Conservation (phyloP, 2,113 vertebrate genomes). For the Mormyrus iriodes region DNA sequence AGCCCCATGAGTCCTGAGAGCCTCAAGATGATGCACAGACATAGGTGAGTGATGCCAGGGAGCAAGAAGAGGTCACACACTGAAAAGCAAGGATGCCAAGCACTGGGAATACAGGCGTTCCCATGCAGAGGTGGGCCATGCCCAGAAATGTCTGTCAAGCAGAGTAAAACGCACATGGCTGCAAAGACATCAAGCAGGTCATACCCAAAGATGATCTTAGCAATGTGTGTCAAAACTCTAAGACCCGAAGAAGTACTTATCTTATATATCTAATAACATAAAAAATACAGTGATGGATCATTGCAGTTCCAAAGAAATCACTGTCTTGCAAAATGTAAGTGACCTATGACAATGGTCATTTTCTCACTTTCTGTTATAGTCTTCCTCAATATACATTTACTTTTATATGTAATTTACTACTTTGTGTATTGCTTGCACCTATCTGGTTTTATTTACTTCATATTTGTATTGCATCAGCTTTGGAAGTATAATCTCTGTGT, state of each 20-base stretch:
- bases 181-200: background rate
- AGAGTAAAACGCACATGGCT: background rate
- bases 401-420: background rate
- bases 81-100: background rate
- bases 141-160: background rate
- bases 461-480: background rate
- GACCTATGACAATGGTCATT: background rate
- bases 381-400: background rate
- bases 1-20: conserved; percentile 85
- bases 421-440: background rate
- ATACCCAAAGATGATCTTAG: background rate
- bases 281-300: background rate
- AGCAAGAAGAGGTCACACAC: conserved; percentile 14
- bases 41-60: conserved; percentile 66
- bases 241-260: background rate
- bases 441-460: background rate
- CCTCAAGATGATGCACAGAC: conserved; percentile 82
- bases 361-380: background rate
- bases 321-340: background rate
- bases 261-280: too few species aligned
- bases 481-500: background rate
- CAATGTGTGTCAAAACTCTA: background rate
- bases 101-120: background rate
- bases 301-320: background rate
- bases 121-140: background rate